A percentile compares a stretch with the other conserved stretches of the same genome.
phyloP scores from a whole-genome alignment of 92 coral and sea anemone species.

The Phenganax marumi region DNA sequence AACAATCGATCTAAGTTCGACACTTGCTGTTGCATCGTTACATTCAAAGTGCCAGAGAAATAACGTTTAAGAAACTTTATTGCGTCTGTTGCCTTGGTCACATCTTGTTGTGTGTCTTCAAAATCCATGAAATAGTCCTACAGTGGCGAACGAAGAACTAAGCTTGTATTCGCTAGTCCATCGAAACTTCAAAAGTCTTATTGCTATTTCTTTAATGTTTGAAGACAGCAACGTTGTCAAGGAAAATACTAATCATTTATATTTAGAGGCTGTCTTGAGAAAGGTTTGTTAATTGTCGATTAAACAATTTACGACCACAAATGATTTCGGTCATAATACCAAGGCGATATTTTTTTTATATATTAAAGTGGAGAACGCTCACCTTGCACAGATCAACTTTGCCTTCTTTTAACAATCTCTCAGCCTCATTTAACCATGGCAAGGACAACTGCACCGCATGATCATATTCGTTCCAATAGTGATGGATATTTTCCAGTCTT shows the following conservation, averaged over 20 bases:
- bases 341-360: neutral
- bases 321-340: neutral
- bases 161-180: too few relatives aligned
- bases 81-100: slow-evolving; percentile 68
- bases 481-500: slow-evolving; percentile 77
- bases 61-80: slow-evolving; percentile 64
- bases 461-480: slow-evolving; percentile 46
- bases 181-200: too few relatives aligned
- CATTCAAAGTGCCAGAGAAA: slow-evolving; percentile 66
- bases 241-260: too few relatives aligned
- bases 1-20: slow-evolving; percentile 81
- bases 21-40: slow-evolving; percentile 68
- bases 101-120: slow-evolving; percentile 76
- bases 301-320: neutral
- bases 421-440: slow-evolving; percentile 85
- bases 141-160: neutral
- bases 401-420: slow-evolving; percentile 72
- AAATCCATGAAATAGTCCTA: slow-evolving; percentile 78
- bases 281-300: too few relatives aligned
- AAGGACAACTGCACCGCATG: slow-evolving; percentile 20
- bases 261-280: too few relatives aligned
- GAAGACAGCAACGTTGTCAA: too few relatives aligned
- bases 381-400: slow-evolving; percentile 84
- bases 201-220: too few relatives aligned
- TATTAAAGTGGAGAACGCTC: neutral